Evolutionary conservation across 2,888 invertebrate genomes (phyloP), one percentile per base, ranked within the genome.

Genomic region (Coenonympha arcania): DNA sequence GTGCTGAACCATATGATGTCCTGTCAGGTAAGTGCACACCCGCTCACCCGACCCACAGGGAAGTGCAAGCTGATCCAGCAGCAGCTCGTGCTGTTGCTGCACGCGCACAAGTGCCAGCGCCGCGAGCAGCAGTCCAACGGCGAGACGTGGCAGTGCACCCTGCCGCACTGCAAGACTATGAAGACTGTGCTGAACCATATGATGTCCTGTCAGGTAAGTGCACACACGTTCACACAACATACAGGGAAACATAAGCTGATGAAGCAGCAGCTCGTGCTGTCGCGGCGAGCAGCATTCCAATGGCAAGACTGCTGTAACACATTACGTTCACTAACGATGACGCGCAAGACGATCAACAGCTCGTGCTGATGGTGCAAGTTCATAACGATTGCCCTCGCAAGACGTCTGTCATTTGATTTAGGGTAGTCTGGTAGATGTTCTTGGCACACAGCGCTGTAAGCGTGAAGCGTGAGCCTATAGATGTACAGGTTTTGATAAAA

Each of bases 131-230:
- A 95, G 70, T 91, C 93, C 11, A 92, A 92, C 62, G 95, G 95
- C 34, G 94, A 94, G 72, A 88, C 90, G 56, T 91, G 92, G 90
- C 92, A 91, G 70, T 99, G 99, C 79, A 91, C 91, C 19, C 89
- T 99, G 59, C 97, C 98, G n/a, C 98, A 99, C 79, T 99, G 99
- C 85, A 94, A 95, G 76, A 98, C 98, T 3, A 99, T 99, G 99
- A 99, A 99, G 79, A 96, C 95, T 64, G 99, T 99, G 11, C 88
- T 99, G 58, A 95, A 93, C 67, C 99, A 99, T 71, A 98, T 99
- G 99, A 97, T 96, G 61, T 95, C 93, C 8, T 99, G 99, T 83
- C 93, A 93, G 77, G 89, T 89, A 47, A 56, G 68, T 62, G 16
- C 26, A 9, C n/a, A 4, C 2, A 31, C 31, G 13, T 6, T 6